Evolutionary conservation across 2,113 vertebrate species (phyloP), one percentile per base, ranked within the genome.

Genomic region (Phaethornis superciliosus): DNA sequence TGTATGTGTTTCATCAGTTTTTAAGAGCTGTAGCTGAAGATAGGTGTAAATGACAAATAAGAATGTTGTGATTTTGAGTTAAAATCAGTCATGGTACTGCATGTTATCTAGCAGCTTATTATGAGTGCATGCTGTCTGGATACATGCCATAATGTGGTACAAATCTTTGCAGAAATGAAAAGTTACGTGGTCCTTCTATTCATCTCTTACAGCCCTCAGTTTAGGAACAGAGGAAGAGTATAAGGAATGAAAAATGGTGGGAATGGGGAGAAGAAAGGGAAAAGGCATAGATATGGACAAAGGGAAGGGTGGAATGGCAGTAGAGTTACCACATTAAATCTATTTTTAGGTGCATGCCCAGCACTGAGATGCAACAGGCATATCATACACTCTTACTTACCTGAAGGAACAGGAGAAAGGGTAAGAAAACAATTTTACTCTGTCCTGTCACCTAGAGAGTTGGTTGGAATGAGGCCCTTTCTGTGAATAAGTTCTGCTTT

Each of bases 401-500:
- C 32, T 69, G 12, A 17, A 81, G n/a, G 32, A 92, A 49, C 13
- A 49, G 21, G 54, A 74, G 26, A 67, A 7, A 1, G 30, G 5
- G 6, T 11, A 75, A 88, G 37, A 62, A 93, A 85, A 42, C 0
- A 18, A 15, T 51, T 90, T 40, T 17, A 44, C 52, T 46, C 75
- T 52, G 12, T 81, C 16, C 21, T 15, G 24, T 32, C 28, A 77
- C 10, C 28, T 60, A 55, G 3, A 70, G 5, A 35, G 20, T 8
- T 78, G 35, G 19, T 35, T 90, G 42, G 37, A 93, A 81, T 22
- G 6, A 78, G 28, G 28, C 1, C 4, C 7, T 86, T 80, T 71
- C 21, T 21, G 9, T 46, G 47, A 88, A 55, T 84, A 86, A 78
- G 37, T 65, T 88, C 72, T 88, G 23, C 44, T 86, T 88, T 70